Evolutionary conservation across 2,888 invertebrate genomes (phyloP).

Genomic region (Drosophila eohydei): DNA sequence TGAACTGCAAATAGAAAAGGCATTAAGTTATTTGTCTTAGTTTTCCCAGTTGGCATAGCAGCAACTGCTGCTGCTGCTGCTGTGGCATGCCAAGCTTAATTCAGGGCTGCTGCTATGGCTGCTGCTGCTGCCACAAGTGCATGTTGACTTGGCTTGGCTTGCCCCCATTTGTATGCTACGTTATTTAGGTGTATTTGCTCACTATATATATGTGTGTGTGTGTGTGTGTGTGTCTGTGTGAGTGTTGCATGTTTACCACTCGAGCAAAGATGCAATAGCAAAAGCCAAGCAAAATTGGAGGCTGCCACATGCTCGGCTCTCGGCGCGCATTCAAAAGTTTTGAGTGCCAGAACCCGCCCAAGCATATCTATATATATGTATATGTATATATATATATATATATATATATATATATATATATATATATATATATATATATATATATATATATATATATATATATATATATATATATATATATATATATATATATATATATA

Average conservation of each 20-base stretch:
- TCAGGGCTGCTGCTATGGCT: conserved; percentile 27
- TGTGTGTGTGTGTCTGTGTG: conserved; percentile 25
- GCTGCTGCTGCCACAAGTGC: conserved; percentile 53
- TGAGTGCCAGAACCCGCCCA: conserved; percentile 49
- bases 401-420: conserved; percentile 2
- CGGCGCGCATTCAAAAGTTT: conserved; percentile 60
- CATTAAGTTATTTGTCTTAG: conserved; percentile 75
- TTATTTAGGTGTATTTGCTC: conserved; percentile 60
- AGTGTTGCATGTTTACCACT: conserved; percentile 59
- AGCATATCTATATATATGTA: background rate
- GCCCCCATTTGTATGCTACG: conserved; percentile 75
- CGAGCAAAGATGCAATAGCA: conserved; percentile 61
- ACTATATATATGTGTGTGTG: conserved; percentile 14
- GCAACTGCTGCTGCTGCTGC: conserved; percentile 23
- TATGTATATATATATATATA: background rate
- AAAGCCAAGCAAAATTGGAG: conserved; percentile 58
- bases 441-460: background rate
- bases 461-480: background rate
- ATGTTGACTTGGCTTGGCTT: conserved; percentile 70
- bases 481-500: no score
- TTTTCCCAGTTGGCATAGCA: conserved; percentile 48
- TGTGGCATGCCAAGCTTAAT: conserved; percentile 45
- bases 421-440: background rate
- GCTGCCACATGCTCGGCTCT: conserved; percentile 47
- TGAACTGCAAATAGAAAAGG: conserved; percentile 76